A percentile compares a stretch with the other conserved stretches of the same genome.
phyloP scores from a whole-genome alignment of 2,113 vertebrate genomes.

The Lipophrys pholis region DNA sequence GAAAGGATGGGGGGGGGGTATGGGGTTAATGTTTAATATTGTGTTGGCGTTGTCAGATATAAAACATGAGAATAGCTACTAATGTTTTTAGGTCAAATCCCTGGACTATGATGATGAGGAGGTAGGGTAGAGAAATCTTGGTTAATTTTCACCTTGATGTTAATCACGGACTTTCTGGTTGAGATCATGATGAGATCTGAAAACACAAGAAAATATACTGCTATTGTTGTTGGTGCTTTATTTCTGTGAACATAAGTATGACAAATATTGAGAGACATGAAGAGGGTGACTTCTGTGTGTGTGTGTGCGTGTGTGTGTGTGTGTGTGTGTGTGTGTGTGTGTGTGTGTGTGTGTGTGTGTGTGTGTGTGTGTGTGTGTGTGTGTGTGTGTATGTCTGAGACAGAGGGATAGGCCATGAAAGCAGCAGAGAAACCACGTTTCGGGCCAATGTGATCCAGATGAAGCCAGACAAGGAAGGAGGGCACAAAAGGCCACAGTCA shows the following conservation, averaged over 20 bases:
- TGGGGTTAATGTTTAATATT: slow-evolving; percentile 34
- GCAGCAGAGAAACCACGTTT: slow-evolving; percentile 48
- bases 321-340: slow-evolving; percentile 13
- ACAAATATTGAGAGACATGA: slow-evolving; percentile 72
- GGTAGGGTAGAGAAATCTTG: not conserved
- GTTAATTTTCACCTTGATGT: slow-evolving; percentile 33
- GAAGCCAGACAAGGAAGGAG: slow-evolving; percentile 46
- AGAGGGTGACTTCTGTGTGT: slow-evolving; percentile 20
- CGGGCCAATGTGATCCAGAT: slow-evolving; percentile 55
- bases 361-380: not conserved
- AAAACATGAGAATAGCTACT: not conserved
- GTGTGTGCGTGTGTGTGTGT: not conserved
- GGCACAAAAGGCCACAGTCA: slow-evolving; percentile 33
- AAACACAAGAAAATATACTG: slow-evolving; percentile 42
- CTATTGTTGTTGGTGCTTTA: slow-evolving; percentile 60
- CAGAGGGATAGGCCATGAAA: slow-evolving; percentile 34
- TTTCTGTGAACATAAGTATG: slow-evolving; percentile 74
- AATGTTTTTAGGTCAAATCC: slow-evolving; percentile 11
- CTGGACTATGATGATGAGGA: not conserved
- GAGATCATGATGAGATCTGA: slow-evolving; percentile 49
- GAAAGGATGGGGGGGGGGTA: not conserved
- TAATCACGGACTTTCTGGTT: slow-evolving; percentile 21
- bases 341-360: too few relatives aligned
- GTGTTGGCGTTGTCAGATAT: slow-evolving; percentile 9
- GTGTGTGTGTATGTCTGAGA: slow-evolving; percentile 33